Evolutionary conservation across 2,797 vertebrate genomes (phyloP), one percentile per base, ranked within the genome.

Genomic region (Buceros bicornis): DNA sequence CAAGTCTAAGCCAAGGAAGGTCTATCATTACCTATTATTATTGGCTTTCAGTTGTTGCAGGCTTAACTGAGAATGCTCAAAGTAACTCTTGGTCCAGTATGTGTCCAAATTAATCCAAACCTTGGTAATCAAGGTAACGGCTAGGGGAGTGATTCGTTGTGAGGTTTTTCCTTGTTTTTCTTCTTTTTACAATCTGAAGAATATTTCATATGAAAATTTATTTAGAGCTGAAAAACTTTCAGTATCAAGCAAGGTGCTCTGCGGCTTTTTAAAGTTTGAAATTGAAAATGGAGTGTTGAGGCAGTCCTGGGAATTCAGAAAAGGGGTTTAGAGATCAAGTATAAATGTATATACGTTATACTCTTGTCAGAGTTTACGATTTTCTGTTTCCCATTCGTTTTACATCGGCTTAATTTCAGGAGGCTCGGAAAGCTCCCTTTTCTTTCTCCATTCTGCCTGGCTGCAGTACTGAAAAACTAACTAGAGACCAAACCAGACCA

Each of bases 41-140:
- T 13, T 93, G 84, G 90, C 83, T 29, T 74, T 61, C 35, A 15
- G 6, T 35, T 82, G 11, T 62, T 76, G 26, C 35, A 35, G 47
- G 82, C 72, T 95, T 89, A 95, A 70, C 73, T 79, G 65, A 91
- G 82, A 94, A 83, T 53, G 24, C 31, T 77, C 33, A 21, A 79
- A 89, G 19, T 62, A 54, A 11, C 89, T 62, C 31, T 61, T 82
- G n/a, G 21, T 93, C 47, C 40, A 24, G 4, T 37, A 1, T 60
- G 40, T 82, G 87, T 77, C 54, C 61, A 66, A 22, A 83, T 67
- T 71, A 84, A 82, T 69, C 43, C 29, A 79, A 81, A 64, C 53
- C 20, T 66, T 79, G 37, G 13, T 80, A 88, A 79, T 82, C 17
- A 47, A 58, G 26, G 33, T 69, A 61, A 51, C 66, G 31, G 20